These are phyloP conservation scores for Lota lota DNA, from an alignment of 2,113 vertebrate genomes.

Conservation along the genomic window DNA sequence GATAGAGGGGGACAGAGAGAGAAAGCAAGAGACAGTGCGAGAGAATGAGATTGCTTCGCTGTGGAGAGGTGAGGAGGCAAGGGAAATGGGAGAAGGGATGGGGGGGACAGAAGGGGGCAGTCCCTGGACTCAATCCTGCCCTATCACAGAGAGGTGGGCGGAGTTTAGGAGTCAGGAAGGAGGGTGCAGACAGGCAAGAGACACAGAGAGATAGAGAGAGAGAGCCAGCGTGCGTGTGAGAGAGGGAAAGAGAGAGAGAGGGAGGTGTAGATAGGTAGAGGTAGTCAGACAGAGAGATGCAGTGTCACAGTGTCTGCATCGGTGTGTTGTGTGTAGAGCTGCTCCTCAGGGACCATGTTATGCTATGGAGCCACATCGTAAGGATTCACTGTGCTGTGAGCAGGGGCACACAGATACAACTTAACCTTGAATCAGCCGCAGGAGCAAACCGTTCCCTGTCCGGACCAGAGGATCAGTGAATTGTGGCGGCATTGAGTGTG, in stretches of 20 bases:
- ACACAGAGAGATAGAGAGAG: constrained; percentile 49
- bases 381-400: not conserved
- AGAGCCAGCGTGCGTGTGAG: constrained; percentile 11
- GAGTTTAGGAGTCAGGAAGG: constrained; percentile 47
- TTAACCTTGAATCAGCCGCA: constrained; percentile 55
- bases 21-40: constrained; percentile 23
- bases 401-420: constrained; percentile 32
- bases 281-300: constrained; percentile 61
- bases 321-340: constrained; percentile 42
- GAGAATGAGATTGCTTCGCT: not conserved
- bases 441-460: too few relatives aligned
- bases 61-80: not conserved
- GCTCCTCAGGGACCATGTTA: constrained; percentile 15
- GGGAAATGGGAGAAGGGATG: not conserved
- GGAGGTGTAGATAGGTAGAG: constrained; percentile 46
- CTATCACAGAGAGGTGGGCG: constrained; percentile 53
- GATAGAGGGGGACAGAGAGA: constrained; percentile 16
- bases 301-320: constrained; percentile 58
- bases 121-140: constrained; percentile 19
- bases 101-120: constrained; percentile 16
- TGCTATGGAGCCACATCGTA: constrained; percentile 22
- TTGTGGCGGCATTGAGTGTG: too few relatives aligned
- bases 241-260: constrained; percentile 38
- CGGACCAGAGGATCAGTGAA: too few relatives aligned
- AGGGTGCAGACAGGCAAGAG: constrained; percentile 52